These are phyloP conservation scores for Fulica atra DNA, from an alignment of 2,113 vertebrate species.

Conservation along the genomic window DNA sequence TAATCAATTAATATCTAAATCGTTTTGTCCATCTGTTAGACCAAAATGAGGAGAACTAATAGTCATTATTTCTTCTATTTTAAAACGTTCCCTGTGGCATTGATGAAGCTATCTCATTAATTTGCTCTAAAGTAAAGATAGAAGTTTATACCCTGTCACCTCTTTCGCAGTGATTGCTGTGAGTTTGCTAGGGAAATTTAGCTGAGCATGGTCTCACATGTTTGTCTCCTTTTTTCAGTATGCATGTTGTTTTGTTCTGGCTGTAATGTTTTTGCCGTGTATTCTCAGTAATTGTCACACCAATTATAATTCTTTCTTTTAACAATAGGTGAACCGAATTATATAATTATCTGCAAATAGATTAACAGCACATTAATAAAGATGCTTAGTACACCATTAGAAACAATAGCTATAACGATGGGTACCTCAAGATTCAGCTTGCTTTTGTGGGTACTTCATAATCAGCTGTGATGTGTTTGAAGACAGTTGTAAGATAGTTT, in stretches of 20 bases:
- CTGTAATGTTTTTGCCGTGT: background rate
- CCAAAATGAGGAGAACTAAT: background rate
- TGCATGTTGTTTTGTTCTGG: background rate
- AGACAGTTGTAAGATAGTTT: background rate
- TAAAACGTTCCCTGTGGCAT: background rate
- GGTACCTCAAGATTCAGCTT: background rate
- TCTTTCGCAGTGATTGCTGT: background rate
- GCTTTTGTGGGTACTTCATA: background rate
- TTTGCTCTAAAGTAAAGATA: background rate
- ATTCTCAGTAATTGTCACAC: background rate
- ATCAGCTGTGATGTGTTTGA: slow-evolving; percentile 20
- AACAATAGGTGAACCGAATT: background rate
- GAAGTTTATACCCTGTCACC: background rate
- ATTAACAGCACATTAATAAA: slow-evolving; percentile 17
- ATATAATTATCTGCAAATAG: slow-evolving; percentile 10
- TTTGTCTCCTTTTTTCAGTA: background rate
- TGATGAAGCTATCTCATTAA: background rate
- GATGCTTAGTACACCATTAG: background rate
- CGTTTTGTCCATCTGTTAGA: background rate
- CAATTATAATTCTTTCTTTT: slow-evolving; percentile 9
- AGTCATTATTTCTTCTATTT: background rate
- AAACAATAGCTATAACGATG: background rate
- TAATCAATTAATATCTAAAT: background rate
- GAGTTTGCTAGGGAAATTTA: background rate
- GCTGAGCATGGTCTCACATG: background rate